These are phyloP conservation scores for Drosophila ananassae DNA, from an alignment of 1,140 invertebrate species.

Conservation along the genomic window DNA sequence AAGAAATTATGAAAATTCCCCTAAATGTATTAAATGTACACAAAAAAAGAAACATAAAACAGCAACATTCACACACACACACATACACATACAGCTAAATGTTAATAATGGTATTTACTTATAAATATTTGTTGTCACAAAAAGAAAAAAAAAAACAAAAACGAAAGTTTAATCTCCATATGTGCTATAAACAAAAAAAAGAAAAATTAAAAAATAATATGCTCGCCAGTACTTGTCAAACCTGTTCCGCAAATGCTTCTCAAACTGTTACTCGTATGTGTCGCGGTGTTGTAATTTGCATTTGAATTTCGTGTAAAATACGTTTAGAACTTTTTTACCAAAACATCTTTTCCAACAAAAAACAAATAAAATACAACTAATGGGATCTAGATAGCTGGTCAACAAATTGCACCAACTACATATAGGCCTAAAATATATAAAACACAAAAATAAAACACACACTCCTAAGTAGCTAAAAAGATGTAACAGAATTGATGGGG, in stretches of 20 bases:
- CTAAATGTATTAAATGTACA: conserved; percentile 50
- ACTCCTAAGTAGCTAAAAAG: conserved; percentile 37
- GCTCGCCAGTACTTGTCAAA: conserved; percentile 52
- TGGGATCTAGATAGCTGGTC: conserved; percentile 35
- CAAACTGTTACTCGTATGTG: conserved; percentile 45
- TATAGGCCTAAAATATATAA: not conserved
- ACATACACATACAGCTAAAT: conserved; percentile 31
- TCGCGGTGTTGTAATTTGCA: conserved; percentile 31
- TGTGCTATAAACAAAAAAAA: conserved; percentile 61
- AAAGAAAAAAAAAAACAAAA: conserved; percentile 3
- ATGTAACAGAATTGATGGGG: conserved; percentile 15
- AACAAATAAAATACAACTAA: conserved; percentile 4
- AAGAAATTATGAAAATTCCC: conserved; percentile 12
- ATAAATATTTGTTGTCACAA: conserved; percentile 65
- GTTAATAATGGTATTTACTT: conserved; percentile 69
- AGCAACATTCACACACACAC: conserved; percentile 50
- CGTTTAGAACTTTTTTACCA: conserved; percentile 33
- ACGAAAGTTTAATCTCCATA: conserved; percentile 64
- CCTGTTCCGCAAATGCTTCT: conserved; percentile 53
- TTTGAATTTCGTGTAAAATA: conserved; percentile 40
- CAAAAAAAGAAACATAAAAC: conserved; percentile 19
- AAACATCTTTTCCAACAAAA: conserved; percentile 28
- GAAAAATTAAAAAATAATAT: conserved; percentile 22
- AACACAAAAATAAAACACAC: not conserved
- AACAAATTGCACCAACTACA: conserved; percentile 41